A percentile compares a stretch with the other conserved stretches of the same genome.
These are phyloP conservation scores for Macrochelys suwanniensis DNA, from an alignment of 2,797 vertebrate species.

Conservation along the genomic window DNA sequence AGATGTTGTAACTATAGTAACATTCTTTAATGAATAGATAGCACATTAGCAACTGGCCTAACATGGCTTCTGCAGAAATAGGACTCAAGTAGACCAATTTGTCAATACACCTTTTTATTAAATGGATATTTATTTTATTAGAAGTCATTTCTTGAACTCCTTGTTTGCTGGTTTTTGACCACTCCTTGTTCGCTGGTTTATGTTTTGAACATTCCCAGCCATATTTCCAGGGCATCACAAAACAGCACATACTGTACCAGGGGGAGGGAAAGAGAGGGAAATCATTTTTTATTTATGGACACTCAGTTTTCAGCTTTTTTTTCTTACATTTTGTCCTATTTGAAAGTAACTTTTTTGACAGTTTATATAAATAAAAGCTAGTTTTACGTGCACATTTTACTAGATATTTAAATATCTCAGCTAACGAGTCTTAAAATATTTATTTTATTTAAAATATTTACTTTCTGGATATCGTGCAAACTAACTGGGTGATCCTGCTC, in stretches of 20 bases:
- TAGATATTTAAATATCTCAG: constrained; percentile 60
- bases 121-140: constrained; percentile 4
- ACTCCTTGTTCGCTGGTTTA: constrained; percentile 19
- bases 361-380: constrained; percentile 48
- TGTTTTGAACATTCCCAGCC: constrained; percentile 21
- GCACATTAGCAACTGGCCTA: constrained; percentile 41
- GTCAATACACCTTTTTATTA: constrained; percentile 26
- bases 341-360: constrained; percentile 54
- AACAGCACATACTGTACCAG: background rate
- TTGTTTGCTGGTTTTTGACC: constrained; percentile 26
- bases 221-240: constrained; percentile 24
- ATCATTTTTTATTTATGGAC: constrained; percentile 8
- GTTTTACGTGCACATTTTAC: constrained; percentile 61
- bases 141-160: constrained; percentile 1
- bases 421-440: constrained; percentile 65
- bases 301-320: constrained; percentile 15
- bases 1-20: constrained; percentile 72
- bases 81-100: constrained; percentile 33
- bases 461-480: constrained; percentile 60
- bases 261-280: background rate
- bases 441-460: constrained; percentile 68
- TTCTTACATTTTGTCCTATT: constrained; percentile 45
- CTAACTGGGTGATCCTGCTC: constrained; percentile 29
- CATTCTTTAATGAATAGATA: constrained; percentile 72
- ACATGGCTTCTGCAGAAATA: constrained; percentile 53